A percentile compares a stretch with the other conserved stretches of the same genome.
Conservation (phyloP, 2,113 vertebrate genomes). For the Scortum barcoo region DNA sequence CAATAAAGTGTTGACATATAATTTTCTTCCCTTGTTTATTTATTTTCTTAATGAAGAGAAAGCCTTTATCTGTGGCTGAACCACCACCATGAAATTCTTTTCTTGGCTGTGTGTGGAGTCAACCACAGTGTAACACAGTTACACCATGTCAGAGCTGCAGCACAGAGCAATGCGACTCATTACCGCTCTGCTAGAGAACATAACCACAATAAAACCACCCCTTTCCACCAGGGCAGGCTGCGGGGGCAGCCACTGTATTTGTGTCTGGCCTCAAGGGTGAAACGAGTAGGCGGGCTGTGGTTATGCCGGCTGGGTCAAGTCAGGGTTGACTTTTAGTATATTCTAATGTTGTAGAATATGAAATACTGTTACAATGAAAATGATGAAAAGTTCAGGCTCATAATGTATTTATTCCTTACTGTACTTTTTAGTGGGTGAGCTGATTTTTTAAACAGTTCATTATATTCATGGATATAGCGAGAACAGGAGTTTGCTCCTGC, state of each 20-base stretch:
- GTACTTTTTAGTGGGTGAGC: constrained; percentile 11
- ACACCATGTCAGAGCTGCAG: constrained; percentile 44
- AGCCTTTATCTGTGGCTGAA: constrained; percentile 68
- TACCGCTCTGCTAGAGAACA: constrained; percentile 54
- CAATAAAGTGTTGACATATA: constrained; percentile 68
- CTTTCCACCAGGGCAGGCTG: constrained; percentile 39
- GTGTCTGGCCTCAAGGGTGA: constrained; percentile 3
- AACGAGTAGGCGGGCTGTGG: constrained; percentile 43
- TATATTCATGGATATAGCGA: constrained; percentile 5
- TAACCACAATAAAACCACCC: constrained; percentile 50
- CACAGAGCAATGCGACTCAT: constrained; percentile 56
- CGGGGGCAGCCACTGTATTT: constrained; percentile 16
- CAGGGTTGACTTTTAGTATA: constrained; percentile 33
- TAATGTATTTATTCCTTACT: constrained; percentile 22
- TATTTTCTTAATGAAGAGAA: constrained; percentile 67
- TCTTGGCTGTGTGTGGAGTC: constrained; percentile 50
- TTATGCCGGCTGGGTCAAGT: constrained; percentile 30
- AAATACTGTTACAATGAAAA: constrained; percentile 24
- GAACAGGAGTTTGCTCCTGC: constrained; percentile 3
- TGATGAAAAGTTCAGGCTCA: neutral
- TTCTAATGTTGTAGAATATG: constrained; percentile 30
- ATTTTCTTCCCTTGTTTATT: constrained; percentile 61
- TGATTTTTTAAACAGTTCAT: constrained; percentile 4
- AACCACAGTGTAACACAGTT: constrained; percentile 49
- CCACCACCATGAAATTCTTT: constrained; percentile 69